A percentile compares a stretch with the other conserved stretches of the same genome.
These are phyloP conservation scores for Pycnomerus fuliginosus DNA, from an alignment of 2,888 invertebrate genomes.

Conservation along the genomic window DNA sequence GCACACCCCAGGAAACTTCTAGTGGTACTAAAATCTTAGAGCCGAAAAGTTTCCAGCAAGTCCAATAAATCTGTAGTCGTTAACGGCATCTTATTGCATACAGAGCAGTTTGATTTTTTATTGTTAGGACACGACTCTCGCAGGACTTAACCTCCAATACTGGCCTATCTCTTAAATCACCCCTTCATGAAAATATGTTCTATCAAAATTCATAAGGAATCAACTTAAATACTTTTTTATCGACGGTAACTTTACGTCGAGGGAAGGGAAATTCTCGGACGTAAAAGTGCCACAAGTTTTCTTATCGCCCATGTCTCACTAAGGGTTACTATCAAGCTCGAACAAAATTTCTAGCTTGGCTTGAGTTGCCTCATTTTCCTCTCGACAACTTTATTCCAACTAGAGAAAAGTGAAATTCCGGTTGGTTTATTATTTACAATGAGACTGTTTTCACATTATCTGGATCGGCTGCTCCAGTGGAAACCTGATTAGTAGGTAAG, in stretches of 20 bases:
- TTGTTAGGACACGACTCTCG: slow-evolving; percentile 31
- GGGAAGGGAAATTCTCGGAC: slow-evolving; percentile 10
- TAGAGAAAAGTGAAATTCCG: too few species aligned
- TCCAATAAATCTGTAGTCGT: slow-evolving; percentile 45
- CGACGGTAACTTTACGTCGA: slow-evolving; percentile 18
- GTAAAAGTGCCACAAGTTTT: slow-evolving; percentile 21
- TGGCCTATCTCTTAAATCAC: slow-evolving; percentile 18
- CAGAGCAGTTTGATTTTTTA: slow-evolving; percentile 42
- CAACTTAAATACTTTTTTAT: slow-evolving; percentile 25
- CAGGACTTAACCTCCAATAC: slow-evolving; percentile 12
- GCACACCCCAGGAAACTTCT: slow-evolving; percentile 26
- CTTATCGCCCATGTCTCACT: slow-evolving; percentile 13
- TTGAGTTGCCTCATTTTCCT: too few species aligned
- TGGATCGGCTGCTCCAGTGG: too few species aligned
- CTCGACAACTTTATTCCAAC: too few species aligned
- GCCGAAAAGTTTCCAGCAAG: slow-evolving; percentile 34
- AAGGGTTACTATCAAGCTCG: too few species aligned
- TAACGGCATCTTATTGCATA: slow-evolving; percentile 43
- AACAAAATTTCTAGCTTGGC: too few species aligned
- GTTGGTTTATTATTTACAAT: too few species aligned
- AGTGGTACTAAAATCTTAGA: slow-evolving; percentile 32
- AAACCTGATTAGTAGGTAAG: too few species aligned
- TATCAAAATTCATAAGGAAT: slow-evolving; percentile 31
- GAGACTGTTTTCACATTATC: too few species aligned
- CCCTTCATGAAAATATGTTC: slow-evolving; percentile 24